A percentile compares a stretch with the other conserved stretches of the same genome.
Conservation (phyloP, 1,140 invertebrate genomes). For the Drosophila pandora region DNA sequence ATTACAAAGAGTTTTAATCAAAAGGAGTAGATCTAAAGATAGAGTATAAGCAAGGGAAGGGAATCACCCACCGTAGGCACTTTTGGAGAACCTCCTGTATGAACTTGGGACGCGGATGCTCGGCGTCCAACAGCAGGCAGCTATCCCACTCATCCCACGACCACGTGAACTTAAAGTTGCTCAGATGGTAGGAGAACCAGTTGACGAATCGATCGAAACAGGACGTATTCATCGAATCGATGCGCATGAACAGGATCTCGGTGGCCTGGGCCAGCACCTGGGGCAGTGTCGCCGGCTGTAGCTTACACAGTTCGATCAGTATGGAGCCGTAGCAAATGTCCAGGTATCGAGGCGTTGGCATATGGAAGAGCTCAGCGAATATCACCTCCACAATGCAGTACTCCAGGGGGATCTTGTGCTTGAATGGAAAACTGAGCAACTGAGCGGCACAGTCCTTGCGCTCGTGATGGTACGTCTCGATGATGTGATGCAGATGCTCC, state of each 20-base stretch:
- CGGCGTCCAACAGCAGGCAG: conserved; percentile 92
- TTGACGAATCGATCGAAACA: conserved; percentile 98
- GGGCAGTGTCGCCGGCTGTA: conserved; percentile 98
- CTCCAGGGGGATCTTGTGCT: conserved; percentile 97
- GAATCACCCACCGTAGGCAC: conserved; percentile 89
- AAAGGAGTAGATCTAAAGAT: too few species aligned
- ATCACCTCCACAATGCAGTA: conserved; percentile 99
- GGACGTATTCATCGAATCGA: conserved; percentile 98
- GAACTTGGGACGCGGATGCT: conserved; percentile 98
- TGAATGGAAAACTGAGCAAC: conserved; percentile 96
- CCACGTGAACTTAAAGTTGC: conserved; percentile 99
- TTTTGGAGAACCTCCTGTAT: conserved; percentile 96
- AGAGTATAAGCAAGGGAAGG: conserved; percentile 47
- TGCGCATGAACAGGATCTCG: conserved; percentile 97
- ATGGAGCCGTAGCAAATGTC: conserved; percentile 98
- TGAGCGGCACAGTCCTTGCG: conserved; percentile 97
- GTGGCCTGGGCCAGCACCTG: conserved; percentile 99
- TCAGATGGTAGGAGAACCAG: conserved; percentile 99
- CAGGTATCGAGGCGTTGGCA: conserved; percentile 94
- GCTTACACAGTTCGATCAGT: conserved; percentile 98
- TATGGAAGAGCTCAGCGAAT: conserved; percentile 96
- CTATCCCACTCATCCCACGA: conserved; percentile 98
- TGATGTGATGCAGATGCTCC: conserved; percentile 97
- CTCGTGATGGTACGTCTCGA: conserved; percentile 94
- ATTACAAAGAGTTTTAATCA: not conserved